phyloP scores from a whole-genome alignment of 2,113 vertebrate genomes.

The Paramormyrops kingsleyae region DNA sequence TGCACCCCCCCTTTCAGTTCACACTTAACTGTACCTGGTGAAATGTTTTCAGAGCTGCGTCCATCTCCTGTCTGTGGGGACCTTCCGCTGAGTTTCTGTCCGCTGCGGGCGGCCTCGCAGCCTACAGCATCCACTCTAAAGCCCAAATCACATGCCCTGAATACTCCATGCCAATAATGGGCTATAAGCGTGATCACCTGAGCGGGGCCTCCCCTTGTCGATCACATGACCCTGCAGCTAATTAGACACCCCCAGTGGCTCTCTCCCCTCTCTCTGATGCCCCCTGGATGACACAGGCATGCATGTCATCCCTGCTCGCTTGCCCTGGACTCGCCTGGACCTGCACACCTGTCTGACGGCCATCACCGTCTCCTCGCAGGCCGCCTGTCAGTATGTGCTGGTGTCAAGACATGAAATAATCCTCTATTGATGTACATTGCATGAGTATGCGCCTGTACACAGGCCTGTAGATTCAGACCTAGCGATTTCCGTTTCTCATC shows the following conservation, averaged over 20 bases:
- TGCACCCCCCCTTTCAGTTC: neutral
- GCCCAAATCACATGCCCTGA: conserved; percentile 61
- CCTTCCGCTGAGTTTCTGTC: conserved; percentile 44
- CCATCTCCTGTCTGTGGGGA: neutral
- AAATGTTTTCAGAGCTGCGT: neutral
- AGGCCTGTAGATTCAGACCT: neutral
- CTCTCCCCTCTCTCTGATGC: neutral
- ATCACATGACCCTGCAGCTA: conserved; percentile 1
- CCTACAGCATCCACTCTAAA: conserved; percentile 50
- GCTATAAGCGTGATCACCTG: conserved; percentile 29
- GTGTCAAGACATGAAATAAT: neutral
- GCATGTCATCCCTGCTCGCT: neutral
- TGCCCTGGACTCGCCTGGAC: conserved; percentile 22
- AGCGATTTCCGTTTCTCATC: neutral
- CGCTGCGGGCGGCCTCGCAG: conserved; percentile 52
- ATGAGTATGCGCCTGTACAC: neutral
- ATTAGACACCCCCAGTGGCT: conserved; percentile 14
- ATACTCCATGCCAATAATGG: conserved; percentile 59
- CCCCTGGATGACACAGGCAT: conserved; percentile 13
- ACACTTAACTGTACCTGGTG: neutral
- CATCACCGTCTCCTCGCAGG: neutral
- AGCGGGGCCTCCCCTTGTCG: conserved; percentile 5
- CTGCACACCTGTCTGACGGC: conserved; percentile 22
- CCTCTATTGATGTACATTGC: conserved; percentile 27
- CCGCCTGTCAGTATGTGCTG: neutral